Percentiles rank a stretch among this genome's conserved stretches.
Evolutionary conservation across 1,140 invertebrate genomes (phyloP).

Genomic region (Leptoteleia sp.): DNA sequence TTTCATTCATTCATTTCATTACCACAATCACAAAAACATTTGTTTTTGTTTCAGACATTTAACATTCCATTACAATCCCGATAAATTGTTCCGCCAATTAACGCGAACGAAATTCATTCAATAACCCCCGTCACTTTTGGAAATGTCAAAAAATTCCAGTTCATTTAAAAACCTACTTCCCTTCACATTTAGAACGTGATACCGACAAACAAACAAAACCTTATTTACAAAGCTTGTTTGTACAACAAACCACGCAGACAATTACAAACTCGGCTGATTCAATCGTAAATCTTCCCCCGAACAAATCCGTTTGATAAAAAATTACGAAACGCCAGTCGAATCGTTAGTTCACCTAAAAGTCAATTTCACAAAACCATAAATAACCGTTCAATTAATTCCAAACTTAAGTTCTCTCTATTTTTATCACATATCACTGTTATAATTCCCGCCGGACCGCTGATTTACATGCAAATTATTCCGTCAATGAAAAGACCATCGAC

Average conservation of each 20-base stretch:
- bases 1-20: too few relatives aligned
- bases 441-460: slow-evolving; percentile 22
- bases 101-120: too few relatives aligned
- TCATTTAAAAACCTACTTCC: slow-evolving; percentile 20
- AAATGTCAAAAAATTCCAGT: slow-evolving; percentile 1
- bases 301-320: slow-evolving; percentile 10
- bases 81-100: too few relatives aligned
- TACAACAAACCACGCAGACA: slow-evolving; percentile 1
- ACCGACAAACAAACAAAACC: slow-evolving; percentile 7
- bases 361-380: slow-evolving; percentile 37
- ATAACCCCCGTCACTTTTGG: slow-evolving; percentile 1
- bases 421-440: slow-evolving; percentile 40
- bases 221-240: neutral
- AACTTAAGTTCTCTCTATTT: slow-evolving; percentile 34
- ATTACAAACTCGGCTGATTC: slow-evolving; percentile 5
- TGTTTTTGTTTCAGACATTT: too few relatives aligned
- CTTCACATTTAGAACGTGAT: slow-evolving; percentile 27
- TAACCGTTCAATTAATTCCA: slow-evolving; percentile 37
- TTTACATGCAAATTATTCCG: slow-evolving; percentile 52
- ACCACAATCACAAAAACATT: too few relatives aligned
- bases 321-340: slow-evolving; percentile 16
- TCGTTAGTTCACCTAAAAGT: slow-evolving; percentile 28
- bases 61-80: too few relatives aligned
- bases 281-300: slow-evolving; percentile 3
- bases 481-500: slow-evolving; percentile 33